Evolutionary conservation across 2,797 vertebrate species (phyloP), one percentile per base, ranked within the genome.

Genomic region (Mycteria americana): DNA sequence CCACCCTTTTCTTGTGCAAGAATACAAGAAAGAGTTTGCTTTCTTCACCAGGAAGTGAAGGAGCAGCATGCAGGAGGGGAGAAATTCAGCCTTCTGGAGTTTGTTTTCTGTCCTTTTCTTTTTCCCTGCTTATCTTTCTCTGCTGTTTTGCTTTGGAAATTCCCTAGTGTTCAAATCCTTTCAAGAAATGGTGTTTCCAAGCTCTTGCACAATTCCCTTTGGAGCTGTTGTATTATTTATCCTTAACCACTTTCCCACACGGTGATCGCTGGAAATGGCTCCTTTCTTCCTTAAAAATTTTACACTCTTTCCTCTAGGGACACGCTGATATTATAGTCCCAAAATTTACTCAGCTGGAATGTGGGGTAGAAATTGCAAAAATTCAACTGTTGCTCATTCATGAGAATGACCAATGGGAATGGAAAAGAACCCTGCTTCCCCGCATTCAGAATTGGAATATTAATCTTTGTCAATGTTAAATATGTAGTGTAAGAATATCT

Each of bases 161-260:
- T 79, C 92, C 91, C 81, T 35, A 31, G 18, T 41, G 50, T 45
- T 88, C 56, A 91, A 82, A 92, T 43, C 63, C 50, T 63, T 54
- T 79, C 48, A 93, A 93, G 56, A 81, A 75, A 67, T 30, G 4
- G 48, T 73, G 72, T 78, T 95, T 89, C 54, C 64, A 95, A 53
- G 10, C 76, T 89, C 92, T 97, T 97, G 93, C 96, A 86, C 78
- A 97, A 97, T 94, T 95, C 92, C 85, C 93, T 75, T 88, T 89
- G 87, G 95, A 95, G 33, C 28, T 88, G 64, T n/a, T 43, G 41
- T 35, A 56, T 41, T 91, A 64, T 73, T 93, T 94, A 70, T 50
- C 81, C 56, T 69, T 89, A 80, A n/a, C 39, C 81, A 78, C 62
- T 97, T 97, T 97, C 97, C 96, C 96, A 97, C 91, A 92, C 67